Evolutionary conservation across 2,113 vertebrate genomes (phyloP).

Genomic region (Chrysemys picta): DNA sequence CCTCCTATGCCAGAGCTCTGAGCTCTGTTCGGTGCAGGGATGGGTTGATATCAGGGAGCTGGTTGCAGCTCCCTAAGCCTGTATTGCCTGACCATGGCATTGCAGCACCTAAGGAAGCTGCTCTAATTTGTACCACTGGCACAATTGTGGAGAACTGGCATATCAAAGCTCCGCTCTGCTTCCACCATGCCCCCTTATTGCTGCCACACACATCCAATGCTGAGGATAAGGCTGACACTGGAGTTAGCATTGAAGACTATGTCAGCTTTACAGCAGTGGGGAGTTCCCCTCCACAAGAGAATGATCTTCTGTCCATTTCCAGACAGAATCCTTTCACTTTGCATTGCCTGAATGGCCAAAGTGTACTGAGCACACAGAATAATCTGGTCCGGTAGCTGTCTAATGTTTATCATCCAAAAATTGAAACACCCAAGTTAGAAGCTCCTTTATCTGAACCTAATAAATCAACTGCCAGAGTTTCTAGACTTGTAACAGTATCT

Average conservation of each 20-base stretch:
- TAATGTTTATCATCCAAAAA: neutral
- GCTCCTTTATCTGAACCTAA: neutral
- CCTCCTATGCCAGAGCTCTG: neutral
- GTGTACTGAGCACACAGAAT: neutral
- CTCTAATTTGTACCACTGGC: neutral
- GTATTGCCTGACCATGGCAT: neutral
- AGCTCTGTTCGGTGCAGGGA: neutral
- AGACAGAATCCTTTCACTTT: neutral
- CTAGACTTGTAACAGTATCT: neutral
- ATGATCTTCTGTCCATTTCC: neutral
- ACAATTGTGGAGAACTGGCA: neutral
- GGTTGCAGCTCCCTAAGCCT: neutral
- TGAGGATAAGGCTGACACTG: neutral
- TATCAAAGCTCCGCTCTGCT: neutral
- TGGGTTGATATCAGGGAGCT: neutral
- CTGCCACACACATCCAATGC: neutral
- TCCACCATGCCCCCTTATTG: neutral
- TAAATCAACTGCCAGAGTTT: neutral
- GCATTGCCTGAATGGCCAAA: neutral
- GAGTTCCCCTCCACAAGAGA: neutral
- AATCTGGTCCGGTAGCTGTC: neutral
- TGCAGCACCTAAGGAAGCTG: accelerated
- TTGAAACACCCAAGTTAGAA: neutral
- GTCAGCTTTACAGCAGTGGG: neutral
- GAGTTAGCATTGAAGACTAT: neutral